Evolutionary conservation across 2,113 vertebrate genomes (phyloP).

Genomic region (Charadrius vociferus): DNA sequence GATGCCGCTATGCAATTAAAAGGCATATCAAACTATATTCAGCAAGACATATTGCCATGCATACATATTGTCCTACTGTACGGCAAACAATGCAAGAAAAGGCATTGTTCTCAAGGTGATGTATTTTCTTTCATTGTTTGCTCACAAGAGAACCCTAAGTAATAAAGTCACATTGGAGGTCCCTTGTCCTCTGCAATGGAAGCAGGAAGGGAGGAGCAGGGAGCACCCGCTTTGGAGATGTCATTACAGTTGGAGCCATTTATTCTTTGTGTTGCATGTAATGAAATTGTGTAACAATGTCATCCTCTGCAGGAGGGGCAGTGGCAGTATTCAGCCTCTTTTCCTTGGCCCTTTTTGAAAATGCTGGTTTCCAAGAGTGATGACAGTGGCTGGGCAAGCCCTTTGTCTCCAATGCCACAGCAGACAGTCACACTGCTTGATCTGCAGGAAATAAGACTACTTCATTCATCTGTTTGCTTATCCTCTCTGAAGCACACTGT

Average conservation of each 20-base stretch:
- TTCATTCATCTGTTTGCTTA: constrained; percentile 43
- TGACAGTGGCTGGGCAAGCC: constrained; percentile 27
- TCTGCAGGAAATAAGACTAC: constrained; percentile 14
- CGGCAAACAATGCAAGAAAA: neutral
- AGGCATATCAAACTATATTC: neutral
- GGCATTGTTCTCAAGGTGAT: neutral
- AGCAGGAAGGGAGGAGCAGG: neutral
- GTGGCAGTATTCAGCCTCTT: constrained; percentile 2
- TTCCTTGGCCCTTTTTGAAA: constrained; percentile 10
- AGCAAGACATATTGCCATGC: neutral
- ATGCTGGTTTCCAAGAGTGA: neutral
- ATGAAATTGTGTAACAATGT: neutral
- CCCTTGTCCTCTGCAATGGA: neutral
- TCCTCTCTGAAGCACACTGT: neutral
- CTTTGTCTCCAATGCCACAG: neutral
- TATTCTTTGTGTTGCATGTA: neutral
- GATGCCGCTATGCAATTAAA: neutral
- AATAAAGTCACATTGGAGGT: constrained; percentile 18
- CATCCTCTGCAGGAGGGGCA: neutral
- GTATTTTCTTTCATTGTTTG: neutral
- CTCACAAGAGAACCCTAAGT: neutral
- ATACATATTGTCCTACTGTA: neutral
- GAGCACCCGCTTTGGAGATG: neutral
- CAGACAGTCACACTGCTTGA: constrained; percentile 6
- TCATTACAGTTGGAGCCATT: neutral